Evolutionary conservation across 1,140 invertebrate genomes (phyloP).

Genomic region (Calosoma granatense): DNA sequence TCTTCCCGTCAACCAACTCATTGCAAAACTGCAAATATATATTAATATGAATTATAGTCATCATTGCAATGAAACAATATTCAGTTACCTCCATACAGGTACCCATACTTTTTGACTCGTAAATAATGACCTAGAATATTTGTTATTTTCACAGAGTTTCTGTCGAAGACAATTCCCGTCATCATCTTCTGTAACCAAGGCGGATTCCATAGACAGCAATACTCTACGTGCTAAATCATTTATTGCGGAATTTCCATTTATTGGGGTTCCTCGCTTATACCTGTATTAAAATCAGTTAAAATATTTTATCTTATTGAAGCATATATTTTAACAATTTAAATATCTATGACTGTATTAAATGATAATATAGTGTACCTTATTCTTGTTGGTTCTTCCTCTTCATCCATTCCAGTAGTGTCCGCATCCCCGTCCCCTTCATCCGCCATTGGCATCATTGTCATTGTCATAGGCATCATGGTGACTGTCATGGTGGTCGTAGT

Average conservation of each 20-base stretch:
- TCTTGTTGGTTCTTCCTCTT: slow-evolving; percentile 25
- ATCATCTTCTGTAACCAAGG: slow-evolving; percentile 32
- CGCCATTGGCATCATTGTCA: neutral
- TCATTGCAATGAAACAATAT: neutral
- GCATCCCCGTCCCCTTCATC: neutral
- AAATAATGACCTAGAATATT: slow-evolving; percentile 35
- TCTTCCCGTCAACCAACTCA: slow-evolving; percentile 47
- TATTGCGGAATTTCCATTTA: slow-evolving; percentile 17
- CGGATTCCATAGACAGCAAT: slow-evolving; percentile 38
- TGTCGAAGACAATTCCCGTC: slow-evolving; percentile 41
- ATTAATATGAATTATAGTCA: slow-evolving; percentile 23
- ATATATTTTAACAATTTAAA: too few species aligned
- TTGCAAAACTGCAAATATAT: slow-evolving; percentile 40
- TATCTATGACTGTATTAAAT: too few species aligned
- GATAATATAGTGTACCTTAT: slow-evolving; percentile 7
- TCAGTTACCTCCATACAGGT: slow-evolving; percentile 52
- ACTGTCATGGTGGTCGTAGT: slow-evolving; percentile 12
- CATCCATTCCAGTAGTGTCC: slow-evolving; percentile 26
- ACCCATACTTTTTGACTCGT: slow-evolving; percentile 46
- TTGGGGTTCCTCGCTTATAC: neutral
- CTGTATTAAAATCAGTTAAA: too few species aligned
- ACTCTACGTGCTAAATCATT: slow-evolving; percentile 43
- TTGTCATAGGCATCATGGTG: slow-evolving; percentile 9
- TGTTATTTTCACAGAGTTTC: slow-evolving; percentile 49
- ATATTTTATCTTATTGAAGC: too few species aligned